Base-by-base conservation (phyloP, 2,113 vertebrate genomes). In the Amphiprion percula region DNA sequence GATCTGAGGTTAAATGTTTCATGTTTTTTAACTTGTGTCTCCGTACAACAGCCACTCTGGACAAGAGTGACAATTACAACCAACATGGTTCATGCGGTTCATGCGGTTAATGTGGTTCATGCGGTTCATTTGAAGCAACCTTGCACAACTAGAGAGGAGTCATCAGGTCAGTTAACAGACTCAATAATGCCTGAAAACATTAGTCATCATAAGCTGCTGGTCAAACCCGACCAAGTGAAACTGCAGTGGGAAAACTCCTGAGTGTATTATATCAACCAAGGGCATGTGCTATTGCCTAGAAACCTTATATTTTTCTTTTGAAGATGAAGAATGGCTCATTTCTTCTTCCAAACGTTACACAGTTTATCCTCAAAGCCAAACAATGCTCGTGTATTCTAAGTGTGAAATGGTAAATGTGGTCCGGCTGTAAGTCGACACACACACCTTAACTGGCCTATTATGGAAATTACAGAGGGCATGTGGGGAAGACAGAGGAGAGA, bases 401-500 rank as follows among this genome's bases (percentile, higher is more conserved):
- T 52, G 7, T 21, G 49, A 52, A 19, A 52, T 17, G 49, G 5
- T n/a, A 59, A 83, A 77, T 69, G 70, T 61, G 21, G 47, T 49
- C 19, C 21, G 75, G 28, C 58, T 14, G 1, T 12, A 30, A 23
- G 41, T 68, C n/a, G 0, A n/a, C 53, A 58, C 53, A 58, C 72
- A 53, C 41, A 77, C 66, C 28, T 63, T 54, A 74, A 87, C 23
- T n/a, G 50, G 64, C 28, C 72, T 21, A 19, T 85, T 85, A 80
- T 30, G 28, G 62, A 66, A 79, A 75, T 81, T 68, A 49, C 63
- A 82, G 75, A 85, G 78, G 72, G 69, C 69, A 79, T 30, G 59
- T 30, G 69, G 72, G 55, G 59, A 64, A 80, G 81, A 84, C 53
- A 53, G 69, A 60, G 76, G 58, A 56, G 77, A 88, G 67, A 84